Base-by-base conservation (phyloP, 2,888 invertebrate genomes). In the Polyommatus icarus region DNA sequence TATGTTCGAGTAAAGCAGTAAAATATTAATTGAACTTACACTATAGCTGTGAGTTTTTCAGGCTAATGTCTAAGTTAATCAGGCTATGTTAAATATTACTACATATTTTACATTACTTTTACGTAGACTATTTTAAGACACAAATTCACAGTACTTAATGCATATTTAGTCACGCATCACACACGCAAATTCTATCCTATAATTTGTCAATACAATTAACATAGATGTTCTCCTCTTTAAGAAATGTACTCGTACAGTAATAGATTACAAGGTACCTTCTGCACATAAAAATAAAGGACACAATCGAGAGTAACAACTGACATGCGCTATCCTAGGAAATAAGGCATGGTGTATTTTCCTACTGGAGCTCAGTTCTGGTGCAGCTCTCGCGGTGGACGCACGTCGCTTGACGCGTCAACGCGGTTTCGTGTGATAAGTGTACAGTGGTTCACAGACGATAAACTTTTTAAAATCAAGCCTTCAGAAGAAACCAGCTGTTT, bases 321-420 rank as follows among this genome's bases (percentile, higher is more conserved):
- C 85, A 85, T 89, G 84, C 80, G 87, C 83, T 84, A 81, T 88
- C 84, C 79, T 84, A 72, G 79, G 81, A 84, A 79, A 81, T 79
- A 80, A 78, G 81, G 83, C 83, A 83, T 83, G 81, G 88, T 89
- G 88, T 88, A 57, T 57, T 36, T 72, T 77, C 72, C 77, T 0
- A 3, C 15, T 57, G 46, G 36, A 50, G 57, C 71, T 0, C 24
- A 29, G 77, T 77, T 54, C 71, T 32, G 57, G 71, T 77, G 71
- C 36, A 77, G 46, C 59, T 46, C 59, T 73, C 73, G 32, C 18
- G 71, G 32, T 6, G 57, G n/a, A 29, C 32, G 72, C 72, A 18
- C 72, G 77, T 67, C 61, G 18, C 18, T 12, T 29, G 3, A 2
- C 18, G 29, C 75, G 24, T 0, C 12, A 12, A 7, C 24, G 15